A percentile compares a stretch with the other conserved stretches of the same genome.
phyloP scores from a whole-genome alignment of 2,113 vertebrate species.

The Rhinoderma darwinii region DNA sequence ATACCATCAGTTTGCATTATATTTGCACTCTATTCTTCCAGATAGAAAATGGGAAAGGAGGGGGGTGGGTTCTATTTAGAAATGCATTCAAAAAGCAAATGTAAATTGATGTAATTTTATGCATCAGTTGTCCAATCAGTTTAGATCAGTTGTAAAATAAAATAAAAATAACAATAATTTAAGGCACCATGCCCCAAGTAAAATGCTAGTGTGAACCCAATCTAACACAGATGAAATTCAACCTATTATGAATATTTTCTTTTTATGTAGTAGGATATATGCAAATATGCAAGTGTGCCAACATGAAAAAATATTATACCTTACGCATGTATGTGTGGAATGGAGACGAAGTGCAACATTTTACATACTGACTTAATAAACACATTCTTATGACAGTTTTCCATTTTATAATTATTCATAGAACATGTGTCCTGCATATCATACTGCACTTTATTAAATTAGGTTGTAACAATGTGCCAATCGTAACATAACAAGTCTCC shows the following conservation, averaged over 20 bases:
- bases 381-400: background rate
- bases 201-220: background rate
- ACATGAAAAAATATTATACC: background rate
- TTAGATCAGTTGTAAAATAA: conserved; percentile 11
- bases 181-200: background rate
- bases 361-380: background rate
- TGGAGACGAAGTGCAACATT: background rate
- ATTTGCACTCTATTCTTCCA: background rate
- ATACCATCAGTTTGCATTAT: background rate
- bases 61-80: background rate
- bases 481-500: background rate
- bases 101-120: conserved; percentile 18
- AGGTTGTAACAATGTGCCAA: background rate
- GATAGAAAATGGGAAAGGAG: background rate
- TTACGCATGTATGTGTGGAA: background rate
- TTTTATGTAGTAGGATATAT: background rate
- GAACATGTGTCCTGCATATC: background rate
- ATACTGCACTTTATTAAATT: background rate
- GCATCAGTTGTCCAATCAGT: conserved; percentile 10
- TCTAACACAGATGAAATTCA: background rate
- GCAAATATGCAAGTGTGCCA: background rate
- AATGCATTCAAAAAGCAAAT: background rate
- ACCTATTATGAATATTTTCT: background rate
- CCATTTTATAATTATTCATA: background rate
- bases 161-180: background rate